Evolutionary conservation across 2,113 vertebrate species (phyloP).

Genomic region (Furnarius figulus): DNA sequence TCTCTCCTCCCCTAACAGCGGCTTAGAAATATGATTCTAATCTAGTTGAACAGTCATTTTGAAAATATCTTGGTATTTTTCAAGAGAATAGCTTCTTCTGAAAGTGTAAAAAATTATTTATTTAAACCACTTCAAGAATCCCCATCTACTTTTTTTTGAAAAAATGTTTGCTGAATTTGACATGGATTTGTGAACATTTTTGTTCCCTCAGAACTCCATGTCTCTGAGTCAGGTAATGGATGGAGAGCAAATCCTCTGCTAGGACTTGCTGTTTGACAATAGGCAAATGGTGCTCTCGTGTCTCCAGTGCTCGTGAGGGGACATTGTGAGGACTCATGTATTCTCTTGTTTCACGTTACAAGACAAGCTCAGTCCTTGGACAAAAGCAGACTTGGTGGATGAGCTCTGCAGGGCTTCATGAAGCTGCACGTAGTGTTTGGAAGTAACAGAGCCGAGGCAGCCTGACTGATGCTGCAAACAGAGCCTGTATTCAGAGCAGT

Average conservation of each 20-base stretch:
- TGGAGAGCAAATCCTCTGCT: not conserved
- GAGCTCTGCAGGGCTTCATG: not conserved
- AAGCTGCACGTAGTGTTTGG: not conserved
- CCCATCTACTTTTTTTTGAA: too few species aligned
- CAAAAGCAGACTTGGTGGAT: not conserved
- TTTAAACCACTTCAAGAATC: not conserved
- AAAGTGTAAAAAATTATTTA: not conserved
- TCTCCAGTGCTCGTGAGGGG: not conserved
- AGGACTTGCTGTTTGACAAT: not conserved
- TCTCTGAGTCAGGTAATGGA: not conserved
- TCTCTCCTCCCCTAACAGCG: rapidly evolving
- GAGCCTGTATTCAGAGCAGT: not conserved
- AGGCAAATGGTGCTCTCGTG: not conserved
- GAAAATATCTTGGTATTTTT: not conserved
- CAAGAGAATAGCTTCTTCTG: not conserved
- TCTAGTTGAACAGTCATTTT: not conserved
- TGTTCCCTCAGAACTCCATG: not conserved
- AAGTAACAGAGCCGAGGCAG: not conserved
- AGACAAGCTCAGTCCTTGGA: not conserved
- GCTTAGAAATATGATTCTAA: not conserved
- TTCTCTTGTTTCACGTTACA: not conserved
- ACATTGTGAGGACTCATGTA: rapidly evolving
- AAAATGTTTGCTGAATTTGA: not conserved
- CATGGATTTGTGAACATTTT: rapidly evolving
- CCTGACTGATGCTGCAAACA: not conserved